Conservation (phyloP, 2,797 vertebrate species). For the Leptoclinus maculatus region DNA sequence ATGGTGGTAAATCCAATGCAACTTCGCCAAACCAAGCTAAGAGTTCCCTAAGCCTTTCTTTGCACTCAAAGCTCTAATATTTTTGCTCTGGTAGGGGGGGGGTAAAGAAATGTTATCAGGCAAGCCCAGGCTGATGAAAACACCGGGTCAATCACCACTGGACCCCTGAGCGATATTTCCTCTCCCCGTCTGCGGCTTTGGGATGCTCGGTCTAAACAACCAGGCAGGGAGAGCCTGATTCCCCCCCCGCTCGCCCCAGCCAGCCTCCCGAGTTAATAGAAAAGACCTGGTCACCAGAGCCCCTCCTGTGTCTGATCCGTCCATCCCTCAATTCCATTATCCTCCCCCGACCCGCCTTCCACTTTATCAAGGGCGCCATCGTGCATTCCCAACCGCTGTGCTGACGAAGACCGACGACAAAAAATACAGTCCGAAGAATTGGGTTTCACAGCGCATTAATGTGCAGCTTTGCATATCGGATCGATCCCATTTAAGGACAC, state of each 20-base stretch:
- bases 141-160: conserved; percentile 77
- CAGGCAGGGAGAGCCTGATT: conserved; percentile 58
- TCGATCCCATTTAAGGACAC: background rate
- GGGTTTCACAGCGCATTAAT: conserved; percentile 21
- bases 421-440: conserved; percentile 31
- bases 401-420: background rate
- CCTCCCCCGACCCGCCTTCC: conserved; percentile 67
- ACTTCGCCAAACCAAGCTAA: conserved; percentile 48
- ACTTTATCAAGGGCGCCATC: conserved; percentile 77
- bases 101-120: conserved; percentile 73
- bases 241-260: conserved; percentile 51
- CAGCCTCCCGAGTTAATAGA: conserved; percentile 82
- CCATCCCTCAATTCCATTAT: conserved; percentile 80
- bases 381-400: conserved; percentile 62
- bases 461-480: conserved; percentile 43
- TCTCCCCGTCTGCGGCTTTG: conserved; percentile 62
- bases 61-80: conserved; percentile 53
- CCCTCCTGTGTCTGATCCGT: conserved; percentile 64
- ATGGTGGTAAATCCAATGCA: conserved; percentile 18
- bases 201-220: conserved; percentile 64
- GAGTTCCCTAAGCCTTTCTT: conserved; percentile 52
- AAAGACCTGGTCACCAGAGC: conserved; percentile 79
- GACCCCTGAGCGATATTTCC: conserved; percentile 72
- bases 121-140: conserved; percentile 78
- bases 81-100: conserved; percentile 45